These are phyloP conservation scores for Vidua chalybeata DNA, from an alignment of 2,113 vertebrate genomes.

Conservation along the genomic window DNA sequence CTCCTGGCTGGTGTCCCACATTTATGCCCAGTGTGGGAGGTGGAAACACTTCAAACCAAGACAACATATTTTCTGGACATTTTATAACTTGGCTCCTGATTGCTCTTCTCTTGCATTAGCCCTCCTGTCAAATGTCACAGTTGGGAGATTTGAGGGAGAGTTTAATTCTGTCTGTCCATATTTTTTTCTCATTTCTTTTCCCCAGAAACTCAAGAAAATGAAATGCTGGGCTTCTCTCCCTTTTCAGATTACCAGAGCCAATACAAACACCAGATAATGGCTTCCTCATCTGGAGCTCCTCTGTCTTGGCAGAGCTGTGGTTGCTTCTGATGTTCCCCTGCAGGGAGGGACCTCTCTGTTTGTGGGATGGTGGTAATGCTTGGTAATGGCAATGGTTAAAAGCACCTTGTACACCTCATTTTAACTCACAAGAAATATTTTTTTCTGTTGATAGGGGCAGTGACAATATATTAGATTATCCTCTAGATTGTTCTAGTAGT, in stretches of 20 bases:
- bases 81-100: neutral
- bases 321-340: neutral
- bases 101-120: neutral
- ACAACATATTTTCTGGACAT: neutral
- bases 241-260: neutral
- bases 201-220: neutral
- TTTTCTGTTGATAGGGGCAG: neutral
- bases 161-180: neutral
- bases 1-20: neutral
- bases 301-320: neutral
- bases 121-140: neutral
- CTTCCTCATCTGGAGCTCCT: neutral
- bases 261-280: neutral
- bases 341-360: neutral
- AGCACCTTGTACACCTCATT: neutral
- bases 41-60: neutral
- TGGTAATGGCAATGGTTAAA: neutral
- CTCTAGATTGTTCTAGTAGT: neutral
- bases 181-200: slow-evolving; percentile 10
- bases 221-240: neutral
- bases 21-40: neutral
- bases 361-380: neutral
- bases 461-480: neutral
- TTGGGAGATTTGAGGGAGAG: neutral
- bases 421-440: neutral